Evolutionary conservation across 1,140 invertebrate genomes (phyloP).

Genomic region (Pseudoatta argentina): DNA sequence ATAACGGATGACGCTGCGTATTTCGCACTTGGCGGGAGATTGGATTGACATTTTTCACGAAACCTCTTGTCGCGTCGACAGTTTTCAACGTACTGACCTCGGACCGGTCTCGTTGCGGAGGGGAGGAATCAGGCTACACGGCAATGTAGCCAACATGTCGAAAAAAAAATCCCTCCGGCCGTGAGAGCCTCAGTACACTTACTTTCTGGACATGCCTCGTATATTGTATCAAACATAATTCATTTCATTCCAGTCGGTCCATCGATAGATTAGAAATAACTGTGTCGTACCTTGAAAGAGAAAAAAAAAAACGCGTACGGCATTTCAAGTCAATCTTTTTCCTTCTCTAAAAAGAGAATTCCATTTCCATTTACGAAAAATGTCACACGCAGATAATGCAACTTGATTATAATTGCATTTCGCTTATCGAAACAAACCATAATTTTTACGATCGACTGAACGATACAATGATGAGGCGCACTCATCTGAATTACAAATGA

Average conservation of each 20-base stretch:
- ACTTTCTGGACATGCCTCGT: too few relatives aligned
- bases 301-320: too few relatives aligned
- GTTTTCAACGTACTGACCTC: too few relatives aligned
- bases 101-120: too few relatives aligned
- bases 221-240: constrained; percentile 31
- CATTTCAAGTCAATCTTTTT: background rate
- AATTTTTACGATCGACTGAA: constrained; percentile 27
- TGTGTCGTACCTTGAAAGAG: background rate
- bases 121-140: too few relatives aligned
- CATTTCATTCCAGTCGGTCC: background rate
- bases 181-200: too few relatives aligned
- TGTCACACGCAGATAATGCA: background rate
- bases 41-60: too few relatives aligned
- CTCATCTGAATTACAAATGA: constrained; percentile 48
- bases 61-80: too few relatives aligned
- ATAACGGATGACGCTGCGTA: too few relatives aligned
- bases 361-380: background rate
- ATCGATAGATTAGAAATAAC: background rate
- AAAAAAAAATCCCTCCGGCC: too few relatives aligned
- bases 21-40: too few relatives aligned
- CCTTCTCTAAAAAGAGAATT: background rate
- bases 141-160: too few relatives aligned
- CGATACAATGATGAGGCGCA: constrained; percentile 14
- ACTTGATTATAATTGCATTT: constrained; percentile 15
- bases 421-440: constrained; percentile 13